Percentiles rank a stretch among this genome's conserved stretches.
Evolutionary conservation across 2,797 vertebrate genomes (phyloP).

Genomic region (Cygnus olor): DNA sequence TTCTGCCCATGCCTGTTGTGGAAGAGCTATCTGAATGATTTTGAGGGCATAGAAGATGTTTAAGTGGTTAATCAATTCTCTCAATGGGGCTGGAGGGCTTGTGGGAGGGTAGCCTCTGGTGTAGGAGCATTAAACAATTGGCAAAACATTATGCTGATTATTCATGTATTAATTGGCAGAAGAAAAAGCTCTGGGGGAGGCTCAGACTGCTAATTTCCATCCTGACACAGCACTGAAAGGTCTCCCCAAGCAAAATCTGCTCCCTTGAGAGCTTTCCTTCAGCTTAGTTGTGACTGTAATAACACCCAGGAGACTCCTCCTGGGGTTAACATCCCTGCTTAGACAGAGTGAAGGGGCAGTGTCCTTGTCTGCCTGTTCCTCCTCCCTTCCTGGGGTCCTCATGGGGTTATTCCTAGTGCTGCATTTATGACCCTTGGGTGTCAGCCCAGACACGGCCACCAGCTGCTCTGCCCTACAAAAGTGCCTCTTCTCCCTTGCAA

Average conservation of each 20-base stretch:
- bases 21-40: neutral
- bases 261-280: neutral
- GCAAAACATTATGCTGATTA: constrained; percentile 24
- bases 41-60: neutral
- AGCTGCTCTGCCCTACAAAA: neutral
- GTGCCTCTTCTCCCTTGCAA: too few relatives aligned
- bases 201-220: neutral
- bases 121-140: neutral
- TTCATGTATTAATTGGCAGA: constrained; percentile 24
- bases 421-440: neutral
- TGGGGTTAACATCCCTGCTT: neutral
- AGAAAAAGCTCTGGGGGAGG: neutral
- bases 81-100: neutral
- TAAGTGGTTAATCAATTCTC: neutral
- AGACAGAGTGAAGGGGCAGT: neutral
- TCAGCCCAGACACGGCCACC: neutral
- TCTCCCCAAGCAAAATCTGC: neutral
- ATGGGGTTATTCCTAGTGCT: neutral
- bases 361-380: neutral
- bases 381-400: neutral
- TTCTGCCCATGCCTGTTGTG: neutral
- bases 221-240: constrained; percentile 6
- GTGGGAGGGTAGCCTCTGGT: neutral
- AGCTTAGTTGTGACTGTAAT: neutral
- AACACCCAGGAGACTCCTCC: neutral